Evolutionary conservation across 2,797 vertebrate genomes (phyloP).

Genomic region (Brachyalestes nurse): DNA sequence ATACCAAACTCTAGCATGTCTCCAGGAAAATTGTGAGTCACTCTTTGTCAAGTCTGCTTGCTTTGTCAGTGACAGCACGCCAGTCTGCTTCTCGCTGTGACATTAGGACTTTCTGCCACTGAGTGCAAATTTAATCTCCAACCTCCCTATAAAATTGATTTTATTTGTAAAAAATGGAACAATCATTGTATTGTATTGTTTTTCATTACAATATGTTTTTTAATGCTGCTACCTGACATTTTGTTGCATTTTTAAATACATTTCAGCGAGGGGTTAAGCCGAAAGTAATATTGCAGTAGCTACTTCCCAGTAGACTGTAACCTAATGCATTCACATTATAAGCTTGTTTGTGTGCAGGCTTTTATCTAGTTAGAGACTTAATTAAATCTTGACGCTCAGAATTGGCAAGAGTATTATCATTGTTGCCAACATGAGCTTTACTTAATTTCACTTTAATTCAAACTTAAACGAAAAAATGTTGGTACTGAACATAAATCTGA

Average conservation of each 20-base stretch:
- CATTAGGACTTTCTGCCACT: conserved; percentile 1
- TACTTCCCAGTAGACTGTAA: background rate
- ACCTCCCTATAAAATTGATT: background rate
- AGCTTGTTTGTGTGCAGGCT: background rate
- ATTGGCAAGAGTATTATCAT: background rate
- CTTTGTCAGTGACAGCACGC: background rate
- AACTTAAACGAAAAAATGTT: background rate
- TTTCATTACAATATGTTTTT: too few relatives aligned
- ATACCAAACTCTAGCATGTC: conserved; percentile 16
- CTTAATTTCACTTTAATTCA: background rate
- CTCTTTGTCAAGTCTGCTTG: conserved; percentile 3
- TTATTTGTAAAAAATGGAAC: background rate
- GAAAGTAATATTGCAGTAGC: background rate
- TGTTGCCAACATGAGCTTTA: background rate
- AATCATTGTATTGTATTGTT: background rate
- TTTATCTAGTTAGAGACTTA: background rate
- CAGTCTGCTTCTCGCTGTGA: conserved; percentile 28
- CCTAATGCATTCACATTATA: background rate
- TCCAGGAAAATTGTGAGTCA: conserved; percentile 14
- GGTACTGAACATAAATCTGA: background rate
- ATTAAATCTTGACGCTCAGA: background rate
- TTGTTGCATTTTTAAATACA: background rate
- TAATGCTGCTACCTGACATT: background rate
- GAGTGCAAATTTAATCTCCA: conserved; percentile 13
- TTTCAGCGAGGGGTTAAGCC: background rate